Evolutionary conservation across 2,113 vertebrate genomes (phyloP), one percentile per base, ranked within the genome.

Genomic region (Oryzias woworae): DNA sequence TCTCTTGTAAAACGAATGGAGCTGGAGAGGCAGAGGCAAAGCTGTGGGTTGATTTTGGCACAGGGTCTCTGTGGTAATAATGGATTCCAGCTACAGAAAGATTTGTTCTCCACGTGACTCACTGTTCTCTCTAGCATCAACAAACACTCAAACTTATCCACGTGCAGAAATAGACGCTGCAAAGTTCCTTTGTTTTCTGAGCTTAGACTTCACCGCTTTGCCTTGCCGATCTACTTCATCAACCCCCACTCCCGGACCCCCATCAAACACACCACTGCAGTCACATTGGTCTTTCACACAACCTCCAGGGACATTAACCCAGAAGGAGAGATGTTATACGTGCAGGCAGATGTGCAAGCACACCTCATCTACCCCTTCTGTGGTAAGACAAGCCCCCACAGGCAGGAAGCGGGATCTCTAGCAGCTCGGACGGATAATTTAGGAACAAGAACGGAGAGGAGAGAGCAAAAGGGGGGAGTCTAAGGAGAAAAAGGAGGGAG

Each of bases 101-200:
- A 87, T 89, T 89, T 86, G 78, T 82, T 84, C 80, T 62, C 49
- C 88, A 86, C 83, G 86, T 88, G 88, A 87, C 86, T 78, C 60
- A 80, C 77, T 23, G 47, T 73, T 76, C 77, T 68, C 72, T 5
- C 61, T 48, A 78, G 68, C 81, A 50, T 78, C 83, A 83, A 85
- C 80, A 82, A 74, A 87, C 77, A 59, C 77, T 61, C 55, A 0
- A 53, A 68, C 82, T 66, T 67, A 59, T 68, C 57, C 75, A 75
- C 73, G 77, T 74, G 71, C 71, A 71, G 71, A 68, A 68, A 68
- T 36, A 65, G 73, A 78, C 66, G 59, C 58, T 26, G 73, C 59
- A 53, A 48, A 71, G 73, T 66, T 76, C 69, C 74, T 73, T 78
- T 78, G 81, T 85, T 87, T 70, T 75, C 58, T 31, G 62, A 77